Evolutionary conservation across 2,113 vertebrate species (phyloP).

Genomic region (Prolemur simus): DNA sequence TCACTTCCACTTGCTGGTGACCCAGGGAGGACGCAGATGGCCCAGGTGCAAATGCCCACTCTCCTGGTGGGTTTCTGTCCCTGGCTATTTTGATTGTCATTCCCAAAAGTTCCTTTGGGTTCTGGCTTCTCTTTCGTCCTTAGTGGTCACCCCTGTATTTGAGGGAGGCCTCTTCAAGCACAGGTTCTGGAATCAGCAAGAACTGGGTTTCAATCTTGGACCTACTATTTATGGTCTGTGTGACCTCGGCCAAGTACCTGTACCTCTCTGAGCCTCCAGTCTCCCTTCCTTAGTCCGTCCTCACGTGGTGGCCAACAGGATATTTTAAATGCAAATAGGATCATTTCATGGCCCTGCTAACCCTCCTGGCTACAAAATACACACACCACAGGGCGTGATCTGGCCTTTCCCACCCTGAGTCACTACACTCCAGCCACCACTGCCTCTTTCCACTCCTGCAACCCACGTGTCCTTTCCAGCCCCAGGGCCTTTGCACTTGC

Average conservation of each 20-base stretch:
- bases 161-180: background rate
- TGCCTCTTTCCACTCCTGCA: background rate
- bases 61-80: background rate
- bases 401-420: background rate
- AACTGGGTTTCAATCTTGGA: background rate
- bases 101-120: background rate
- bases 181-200: background rate
- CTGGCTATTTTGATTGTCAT: background rate
- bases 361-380: background rate
- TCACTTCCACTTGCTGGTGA: background rate
- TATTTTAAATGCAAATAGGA: background rate
- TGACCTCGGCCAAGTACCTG: background rate
- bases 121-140: conserved; percentile 11
- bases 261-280: background rate
- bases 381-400: background rate
- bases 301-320: background rate
- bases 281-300: background rate
- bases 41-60: background rate
- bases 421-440: background rate
- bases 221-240: background rate
- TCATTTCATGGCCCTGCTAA: background rate
- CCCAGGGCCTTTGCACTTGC: background rate
- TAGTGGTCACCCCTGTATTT: background rate
- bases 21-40: background rate
- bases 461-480: background rate